These are phyloP conservation scores for Oncorhynchus tshawytscha DNA, from an alignment of 2,113 vertebrate species.

Conservation along the genomic window DNA sequence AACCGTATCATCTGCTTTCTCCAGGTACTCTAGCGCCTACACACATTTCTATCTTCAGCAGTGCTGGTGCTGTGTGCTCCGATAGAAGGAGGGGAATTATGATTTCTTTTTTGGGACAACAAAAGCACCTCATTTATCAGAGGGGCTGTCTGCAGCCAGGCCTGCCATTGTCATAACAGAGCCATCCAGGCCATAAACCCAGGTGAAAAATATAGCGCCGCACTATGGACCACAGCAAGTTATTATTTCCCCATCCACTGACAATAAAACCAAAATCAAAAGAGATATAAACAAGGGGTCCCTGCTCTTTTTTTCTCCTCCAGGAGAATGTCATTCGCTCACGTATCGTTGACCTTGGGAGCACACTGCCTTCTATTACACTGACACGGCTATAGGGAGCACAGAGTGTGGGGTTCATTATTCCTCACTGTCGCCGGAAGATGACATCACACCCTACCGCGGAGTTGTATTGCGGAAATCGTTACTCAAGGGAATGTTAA, in stretches of 20 bases:
- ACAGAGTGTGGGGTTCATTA: slow-evolving; percentile 3
- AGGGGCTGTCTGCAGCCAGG: slow-evolving; percentile 36
- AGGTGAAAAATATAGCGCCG: slow-evolving; percentile 48
- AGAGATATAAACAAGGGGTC: slow-evolving; percentile 50
- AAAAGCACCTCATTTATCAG: slow-evolving; percentile 61
- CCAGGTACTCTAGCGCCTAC: neutral
- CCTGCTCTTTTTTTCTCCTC: slow-evolving; percentile 26
- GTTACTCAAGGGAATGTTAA: too few relatives aligned
- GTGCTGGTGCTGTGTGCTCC: slow-evolving; percentile 48
- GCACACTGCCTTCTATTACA: neutral
- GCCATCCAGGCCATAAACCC: slow-evolving; percentile 55
- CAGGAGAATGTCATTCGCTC: slow-evolving; percentile 24
- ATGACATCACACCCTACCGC: too few relatives aligned
- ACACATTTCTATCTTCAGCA: neutral
- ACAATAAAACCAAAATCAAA: slow-evolving; percentile 56
- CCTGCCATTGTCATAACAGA: slow-evolving; percentile 59
- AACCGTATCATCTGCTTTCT: neutral
- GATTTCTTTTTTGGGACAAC: slow-evolving; percentile 57
- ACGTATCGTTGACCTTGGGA: slow-evolving; percentile 28
- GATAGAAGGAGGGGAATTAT: slow-evolving; percentile 48
- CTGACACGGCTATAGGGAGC: neutral
- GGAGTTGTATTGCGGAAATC: too few relatives aligned
- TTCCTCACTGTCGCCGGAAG: neutral
- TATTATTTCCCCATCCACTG: slow-evolving; percentile 53
- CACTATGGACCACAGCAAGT: slow-evolving; percentile 38